Evolutionary conservation across 2,888 invertebrate genomes (phyloP), one percentile per base, ranked within the genome.

Genomic region (Steinernema hermaphroditum): DNA sequence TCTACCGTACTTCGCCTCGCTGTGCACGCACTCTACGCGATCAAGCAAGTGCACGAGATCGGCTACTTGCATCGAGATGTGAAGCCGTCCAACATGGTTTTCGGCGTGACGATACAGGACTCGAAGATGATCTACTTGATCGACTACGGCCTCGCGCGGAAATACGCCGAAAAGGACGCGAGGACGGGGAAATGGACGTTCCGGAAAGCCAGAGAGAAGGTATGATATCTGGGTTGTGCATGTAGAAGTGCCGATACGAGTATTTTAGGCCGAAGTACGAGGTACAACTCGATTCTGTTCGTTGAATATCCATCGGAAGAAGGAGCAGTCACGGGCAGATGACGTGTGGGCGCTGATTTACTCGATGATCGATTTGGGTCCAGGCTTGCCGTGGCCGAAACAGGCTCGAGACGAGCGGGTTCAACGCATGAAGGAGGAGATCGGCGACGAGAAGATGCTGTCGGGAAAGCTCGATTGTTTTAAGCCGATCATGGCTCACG

Each of bases 41-140:
- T 62, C 29, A 62, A 62, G 62, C 62, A 62, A 14, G 62, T 62
- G 2, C 62, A 62, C 62, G 62, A 62, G 62, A 34, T 62, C 12
- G 62, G 62, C 4, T 62, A 32, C 32, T 27, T 62, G 9, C 62
- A 62, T 32, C 27, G 62, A 1, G 62, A 62, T 27, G 62, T 62
- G 1, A 62, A 62, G 34, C 62, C 62, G 16, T 62, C 62, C 4
- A 62, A 62, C 16, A 62, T 62, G 62, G 62, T 62, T 2, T 62
- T 62, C 62, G 62, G 62, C 16, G 29, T 32, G 62, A 62, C 62
- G 16, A 19, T 62, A 2, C 29, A 29, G 8, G 62, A 62, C 27
- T 62, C 62, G 12, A 62, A 62, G 32, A 62, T 62, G 22, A 29
- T 62, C 29, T 62, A 62, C 29, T 32, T 62, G 62, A 62, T 62